These are phyloP conservation scores for Reticulitermes lucifugus DNA, from an alignment of 2,888 invertebrate species.

Conservation along the genomic window DNA sequence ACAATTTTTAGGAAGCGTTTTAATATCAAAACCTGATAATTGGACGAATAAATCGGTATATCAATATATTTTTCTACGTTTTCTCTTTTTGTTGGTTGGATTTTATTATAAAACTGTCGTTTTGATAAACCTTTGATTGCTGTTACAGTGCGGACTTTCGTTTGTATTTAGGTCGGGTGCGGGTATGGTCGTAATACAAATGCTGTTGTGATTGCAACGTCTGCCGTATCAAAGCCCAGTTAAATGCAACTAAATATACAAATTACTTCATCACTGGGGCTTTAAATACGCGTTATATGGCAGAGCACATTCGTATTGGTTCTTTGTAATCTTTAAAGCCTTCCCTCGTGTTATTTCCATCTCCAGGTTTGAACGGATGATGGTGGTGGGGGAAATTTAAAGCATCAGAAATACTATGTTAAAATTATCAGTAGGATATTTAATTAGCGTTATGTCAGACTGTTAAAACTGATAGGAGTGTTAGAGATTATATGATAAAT, in stretches of 20 bases:
- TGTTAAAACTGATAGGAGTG: background rate
- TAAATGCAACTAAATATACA: conserved; percentile 40
- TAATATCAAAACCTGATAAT: conserved; percentile 31
- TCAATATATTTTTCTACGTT: conserved; percentile 30
- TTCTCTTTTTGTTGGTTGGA: conserved; percentile 34
- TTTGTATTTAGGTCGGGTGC: conserved; percentile 20
- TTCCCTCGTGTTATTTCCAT: background rate
- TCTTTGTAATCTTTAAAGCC: conserved; percentile 39
- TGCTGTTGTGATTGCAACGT: background rate
- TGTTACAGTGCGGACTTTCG: conserved; percentile 38
- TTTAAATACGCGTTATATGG: conserved; percentile 25
- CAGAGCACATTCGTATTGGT: conserved; percentile 17
- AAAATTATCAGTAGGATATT: conserved; percentile 1
- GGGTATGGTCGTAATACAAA: background rate
- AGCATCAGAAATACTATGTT: background rate
- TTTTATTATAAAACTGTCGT: conserved; percentile 44
- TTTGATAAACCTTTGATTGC: conserved; percentile 48
- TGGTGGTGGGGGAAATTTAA: background rate
- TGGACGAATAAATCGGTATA: conserved; percentile 38
- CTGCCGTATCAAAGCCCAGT: conserved; percentile 32
- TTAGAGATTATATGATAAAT: conserved; percentile 8
- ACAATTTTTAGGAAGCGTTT: conserved; percentile 31
- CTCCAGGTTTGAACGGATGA: background rate
- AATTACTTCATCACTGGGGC: conserved; percentile 31
- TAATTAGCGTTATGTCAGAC: conserved; percentile 10